Evolutionary conservation across 2,888 invertebrate genomes (phyloP), one percentile per base, ranked within the genome.

Genomic region (Ypsolopha scabrella): DNA sequence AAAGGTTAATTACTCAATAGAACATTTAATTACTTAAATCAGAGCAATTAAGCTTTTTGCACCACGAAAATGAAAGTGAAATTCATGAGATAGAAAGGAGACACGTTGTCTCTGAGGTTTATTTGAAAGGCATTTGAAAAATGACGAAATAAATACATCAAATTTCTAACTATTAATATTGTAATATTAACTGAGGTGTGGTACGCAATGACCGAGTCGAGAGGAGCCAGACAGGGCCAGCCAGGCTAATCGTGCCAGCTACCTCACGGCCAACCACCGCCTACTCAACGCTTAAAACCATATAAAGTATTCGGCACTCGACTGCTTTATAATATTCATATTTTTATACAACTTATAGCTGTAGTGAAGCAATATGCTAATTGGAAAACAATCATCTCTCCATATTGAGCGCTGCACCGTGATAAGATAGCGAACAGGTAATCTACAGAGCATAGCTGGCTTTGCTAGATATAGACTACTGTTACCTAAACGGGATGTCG

Each of bases 241-340:
- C 67, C 67, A 67, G 66, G 71, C 78, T 78, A 75, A 75, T 73
- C 80, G 75, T 70, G 73, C 77, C 67, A 71, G 72, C 68, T 57
- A 60, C 74, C 79, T 85, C 83, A 83, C 69, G 85, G 83, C 72
- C 83, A 76, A 61, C 83, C 68, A 68, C 85, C 83, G 72, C 85
- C 85, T 82, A 86, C 85, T 80, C 78, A 73, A 70, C 62, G 64
- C 70, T 82, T 80, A 82, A 81, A 68, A 67, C 85, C 85, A 80
- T 83, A 82, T 83, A 79, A 65, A 82, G 83, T 72, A 72, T 75
- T 72, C 70, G 68, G 65, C 61, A 65, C 67, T 72, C 71, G 70
- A 72, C 67, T 74, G 65, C 72, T 75, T 68, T 72, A 70, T 67
- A 70, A 75, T 80, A 80, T 77, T 76, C 71, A 80, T 80, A 79